Base-by-base conservation (phyloP, 2,888 invertebrate genomes). In the Caenorhabditis japonica region DNA sequence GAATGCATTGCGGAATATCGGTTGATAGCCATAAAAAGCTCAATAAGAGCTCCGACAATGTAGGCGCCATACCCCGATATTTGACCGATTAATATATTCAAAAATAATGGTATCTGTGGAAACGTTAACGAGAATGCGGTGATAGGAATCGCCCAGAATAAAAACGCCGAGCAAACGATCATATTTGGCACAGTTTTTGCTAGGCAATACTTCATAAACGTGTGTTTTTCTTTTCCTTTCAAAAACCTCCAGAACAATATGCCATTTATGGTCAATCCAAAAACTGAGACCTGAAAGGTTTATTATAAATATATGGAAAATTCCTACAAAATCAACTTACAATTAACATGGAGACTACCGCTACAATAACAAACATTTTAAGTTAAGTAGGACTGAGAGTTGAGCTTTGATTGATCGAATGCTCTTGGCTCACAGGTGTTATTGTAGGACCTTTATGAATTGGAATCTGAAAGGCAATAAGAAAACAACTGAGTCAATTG, bases 1-100 rank as follows among this genome's bases (percentile, higher is more conserved):
- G 15, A 51, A 38, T 44, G 58, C n/a, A 66, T 44, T 0, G 49
- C 39, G 3, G 43, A 56, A 19, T 34, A 70, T 7, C 69, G 46
- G 21, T 70, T 70, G 10, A 55, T 13, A 13, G 69, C 59, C 69
- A 70, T 70, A 19, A 55, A 47, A 15, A 61, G 13, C 33, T 70
- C 53, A 3, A 60, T 70, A 13, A 49, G 4, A n/a, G 69, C 53
- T 2, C 66, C 60, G 0, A 49, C 46, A 8, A 61, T 49, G 21
- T 70, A 70, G 8, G 60, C 55, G 15, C 60, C 60, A 17, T 25
- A 60, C 2, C 60, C 69, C 4, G 55, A 30, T 0, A 53, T 1
- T 8, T 61, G 60, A 15, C 69, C 69, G 3, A 70, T 39, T 1
- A 53, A 10, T 0, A 30, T 43, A 51, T 60, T 60, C 13, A 51